These are phyloP conservation scores for Trichomycterus rosablanca DNA, from an alignment of 2,113 vertebrate genomes.

Conservation along the genomic window DNA sequence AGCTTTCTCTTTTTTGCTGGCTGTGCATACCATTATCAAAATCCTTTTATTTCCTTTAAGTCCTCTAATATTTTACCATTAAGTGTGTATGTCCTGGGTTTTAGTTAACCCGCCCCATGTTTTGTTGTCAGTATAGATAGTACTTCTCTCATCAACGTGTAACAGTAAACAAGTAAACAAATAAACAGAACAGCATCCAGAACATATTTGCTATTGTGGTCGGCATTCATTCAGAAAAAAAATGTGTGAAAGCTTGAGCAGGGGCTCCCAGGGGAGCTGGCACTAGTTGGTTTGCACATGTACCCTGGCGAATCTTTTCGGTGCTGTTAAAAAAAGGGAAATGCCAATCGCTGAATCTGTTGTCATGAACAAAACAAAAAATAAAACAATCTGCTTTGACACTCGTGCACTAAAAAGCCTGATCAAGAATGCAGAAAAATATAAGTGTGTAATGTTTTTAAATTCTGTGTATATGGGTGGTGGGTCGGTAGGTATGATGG, in stretches of 20 bases:
- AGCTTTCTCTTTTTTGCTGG: constrained; percentile 37
- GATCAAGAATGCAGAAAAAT: constrained; percentile 14
- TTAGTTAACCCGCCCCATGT: constrained; percentile 48
- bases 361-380: no score
- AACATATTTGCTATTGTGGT: constrained; percentile 26
- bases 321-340: not conserved
- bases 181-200: constrained; percentile 2
- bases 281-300: constrained; percentile 30
- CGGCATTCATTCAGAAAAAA: constrained; percentile 25
- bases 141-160: constrained; percentile 60
- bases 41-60: constrained; percentile 56
- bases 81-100: constrained; percentile 34
- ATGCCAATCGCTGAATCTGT: constrained; percentile 18
- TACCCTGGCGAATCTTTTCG: constrained; percentile 34
- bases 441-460: constrained; percentile 20
- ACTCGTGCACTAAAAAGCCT: constrained; percentile 10
- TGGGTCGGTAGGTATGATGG: no score
- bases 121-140: constrained; percentile 56
- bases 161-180: constrained; percentile 54
- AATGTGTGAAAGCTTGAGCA: constrained; percentile 36
- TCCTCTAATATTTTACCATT: constrained; percentile 55
- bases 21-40: constrained; percentile 64
- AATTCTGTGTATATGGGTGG: constrained; percentile 77
- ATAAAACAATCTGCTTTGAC: constrained; percentile 20
- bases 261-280: constrained; percentile 27